Percentiles rank a stretch among this genome's conserved stretches.
Conservation (phyloP, 2,888 invertebrate species). For the Pammene aurita region DNA sequence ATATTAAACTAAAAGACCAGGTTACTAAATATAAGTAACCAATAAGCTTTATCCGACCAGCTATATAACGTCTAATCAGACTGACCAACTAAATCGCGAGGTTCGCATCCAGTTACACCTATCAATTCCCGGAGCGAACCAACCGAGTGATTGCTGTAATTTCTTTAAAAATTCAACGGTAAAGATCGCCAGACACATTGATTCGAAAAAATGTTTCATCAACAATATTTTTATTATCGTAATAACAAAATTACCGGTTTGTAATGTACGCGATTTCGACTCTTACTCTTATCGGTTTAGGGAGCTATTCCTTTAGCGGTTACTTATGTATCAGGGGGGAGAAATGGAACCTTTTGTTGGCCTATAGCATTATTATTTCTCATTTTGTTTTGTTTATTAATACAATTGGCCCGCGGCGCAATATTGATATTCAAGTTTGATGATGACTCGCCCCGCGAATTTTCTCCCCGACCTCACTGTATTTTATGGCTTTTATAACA, state of each 20-base stretch:
- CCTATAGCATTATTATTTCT: conserved; percentile 84
- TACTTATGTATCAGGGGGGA: conserved; percentile 77
- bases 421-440: conserved; percentile 84
- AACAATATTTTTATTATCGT: conserved; percentile 83
- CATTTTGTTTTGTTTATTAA: conserved; percentile 84
- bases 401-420: conserved; percentile 83
- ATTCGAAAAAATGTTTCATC: conserved; percentile 83
- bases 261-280: conserved; percentile 67
- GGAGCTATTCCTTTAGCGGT: conserved; percentile 66
- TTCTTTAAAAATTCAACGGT: conserved; percentile 79
- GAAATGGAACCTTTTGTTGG: conserved; percentile 84
- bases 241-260: conserved; percentile 83
- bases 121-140: conserved; percentile 72
- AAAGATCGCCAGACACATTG: conserved; percentile 80
- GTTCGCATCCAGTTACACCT: conserved; percentile 64
- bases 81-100: conserved; percentile 59
- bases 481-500: conserved; percentile 77
- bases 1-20: conserved; percentile 6
- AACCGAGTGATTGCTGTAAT: conserved; percentile 78
- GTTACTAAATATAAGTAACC: conserved; percentile 23
- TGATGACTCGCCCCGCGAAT: conserved; percentile 77
- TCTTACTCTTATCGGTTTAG: conserved; percentile 69
- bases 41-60: conserved; percentile 35
- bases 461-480: conserved; percentile 71
- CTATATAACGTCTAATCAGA: conserved; percentile 51